A percentile compares a stretch with the other conserved stretches of the same genome.
These are phyloP conservation scores for Anthrax anthrax DNA, from an alignment of 2,888 invertebrate species.

Conservation along the genomic window DNA sequence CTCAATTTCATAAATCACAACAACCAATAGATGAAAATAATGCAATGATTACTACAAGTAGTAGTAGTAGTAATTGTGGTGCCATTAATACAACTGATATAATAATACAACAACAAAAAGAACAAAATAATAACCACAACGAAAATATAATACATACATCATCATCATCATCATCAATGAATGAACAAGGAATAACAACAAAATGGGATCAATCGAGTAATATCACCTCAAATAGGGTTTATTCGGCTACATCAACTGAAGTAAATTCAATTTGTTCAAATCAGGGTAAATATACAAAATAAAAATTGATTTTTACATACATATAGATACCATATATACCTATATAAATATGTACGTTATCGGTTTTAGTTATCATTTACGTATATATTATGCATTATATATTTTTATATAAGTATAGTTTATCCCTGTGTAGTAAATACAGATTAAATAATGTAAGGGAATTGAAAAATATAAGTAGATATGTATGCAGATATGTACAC, in stretches of 20 bases:
- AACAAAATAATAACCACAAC: not conserved
- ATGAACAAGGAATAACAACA: slow-evolving; percentile 4
- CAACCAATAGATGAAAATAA: slow-evolving; percentile 14
- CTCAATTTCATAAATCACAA: slow-evolving; percentile 16
- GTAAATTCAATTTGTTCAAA: slow-evolving; percentile 14
- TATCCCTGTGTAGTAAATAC: too few relatives aligned
- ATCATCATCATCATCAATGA: not conserved
- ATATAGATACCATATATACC: too few relatives aligned
- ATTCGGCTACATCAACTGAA: slow-evolving; percentile 4
- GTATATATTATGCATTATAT: too few relatives aligned
- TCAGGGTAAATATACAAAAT: slow-evolving; percentile 16
- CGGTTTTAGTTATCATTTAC: too few relatives aligned
- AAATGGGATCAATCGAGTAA: slow-evolving; percentile 7
- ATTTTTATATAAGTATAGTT: too few relatives aligned
- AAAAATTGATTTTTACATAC: too few relatives aligned
- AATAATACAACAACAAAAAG: slow-evolving; percentile 1
- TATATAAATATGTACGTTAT: too few relatives aligned
- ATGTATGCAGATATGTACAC: too few relatives aligned
- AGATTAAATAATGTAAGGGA: too few relatives aligned
- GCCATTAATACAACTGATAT: too few relatives aligned
- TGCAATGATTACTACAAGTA: slow-evolving; percentile 5
- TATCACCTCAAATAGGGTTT: slow-evolving; percentile 4
- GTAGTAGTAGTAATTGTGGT: not conserved
- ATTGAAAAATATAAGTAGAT: too few relatives aligned
- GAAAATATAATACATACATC: slow-evolving; percentile 1